A percentile compares a stretch with the other conserved stretches of the same genome.
These are phyloP conservation scores for Axis porcinus DNA, from an alignment of 2,113 vertebrate genomes.

Conservation along the genomic window DNA sequence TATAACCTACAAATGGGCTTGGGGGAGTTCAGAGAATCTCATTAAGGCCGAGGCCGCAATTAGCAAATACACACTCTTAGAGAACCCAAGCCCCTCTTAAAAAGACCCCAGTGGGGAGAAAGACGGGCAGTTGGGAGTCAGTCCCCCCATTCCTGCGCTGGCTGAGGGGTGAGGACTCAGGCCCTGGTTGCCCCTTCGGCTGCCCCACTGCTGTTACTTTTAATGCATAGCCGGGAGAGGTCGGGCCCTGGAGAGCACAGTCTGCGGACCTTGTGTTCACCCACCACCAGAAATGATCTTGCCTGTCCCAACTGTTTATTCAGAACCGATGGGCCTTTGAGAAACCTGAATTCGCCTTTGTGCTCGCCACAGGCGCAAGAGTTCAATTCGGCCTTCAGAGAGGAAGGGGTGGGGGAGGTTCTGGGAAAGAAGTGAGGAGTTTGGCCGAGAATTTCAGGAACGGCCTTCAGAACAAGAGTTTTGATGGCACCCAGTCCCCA, in stretches of 20 bases:
- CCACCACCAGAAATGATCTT: neutral
- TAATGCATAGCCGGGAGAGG: neutral
- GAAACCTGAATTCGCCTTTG: conserved; percentile 48
- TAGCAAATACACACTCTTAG: neutral
- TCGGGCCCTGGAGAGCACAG: neutral
- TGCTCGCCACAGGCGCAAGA: neutral
- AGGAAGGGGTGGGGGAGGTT: neutral
- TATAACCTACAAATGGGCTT: conserved; percentile 68
- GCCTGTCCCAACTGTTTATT: conserved; percentile 38
- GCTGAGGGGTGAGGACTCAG: neutral
- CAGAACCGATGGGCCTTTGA: conserved; percentile 40
- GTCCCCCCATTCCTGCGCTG: neutral
- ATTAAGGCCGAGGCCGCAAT: conserved; percentile 40
- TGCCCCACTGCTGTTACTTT: neutral
- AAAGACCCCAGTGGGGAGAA: neutral
- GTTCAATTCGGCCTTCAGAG: conserved; percentile 32
- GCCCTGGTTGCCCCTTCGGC: neutral
- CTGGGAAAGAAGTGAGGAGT: neutral
- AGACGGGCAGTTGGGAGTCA: neutral
- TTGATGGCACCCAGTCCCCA: neutral
- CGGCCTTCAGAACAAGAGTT: neutral
- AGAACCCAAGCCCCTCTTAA: neutral
- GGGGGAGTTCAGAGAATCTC: conserved; percentile 71
- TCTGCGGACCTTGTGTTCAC: neutral
- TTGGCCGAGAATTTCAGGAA: conserved; percentile 12